Conservation (phyloP, 1,140 invertebrate species). For the Neomicropteryx cornuta region DNA sequence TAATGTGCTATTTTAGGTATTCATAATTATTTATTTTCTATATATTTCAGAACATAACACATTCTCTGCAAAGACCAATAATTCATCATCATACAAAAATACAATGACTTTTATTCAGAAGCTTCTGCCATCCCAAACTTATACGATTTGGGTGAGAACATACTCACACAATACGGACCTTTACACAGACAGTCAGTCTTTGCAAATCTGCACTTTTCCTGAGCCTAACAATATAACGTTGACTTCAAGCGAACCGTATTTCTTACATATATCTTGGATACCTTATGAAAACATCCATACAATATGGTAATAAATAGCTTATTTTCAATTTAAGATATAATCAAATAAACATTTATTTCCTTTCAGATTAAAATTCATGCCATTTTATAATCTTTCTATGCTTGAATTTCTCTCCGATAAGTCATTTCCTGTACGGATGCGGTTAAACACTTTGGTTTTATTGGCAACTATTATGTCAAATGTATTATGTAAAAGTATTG, state of each 20-base stretch:
- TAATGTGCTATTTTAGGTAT: too few relatives aligned
- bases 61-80: slow-evolving; percentile 29
- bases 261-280: slow-evolving; percentile 52
- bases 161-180: slow-evolving; percentile 56
- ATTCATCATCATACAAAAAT: slow-evolving; percentile 17
- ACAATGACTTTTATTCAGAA: neutral
- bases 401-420: too few relatives aligned
- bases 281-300: slow-evolving; percentile 27
- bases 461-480: too few relatives aligned
- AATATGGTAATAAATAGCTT: slow-evolving; percentile 15
- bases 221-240: slow-evolving; percentile 52
- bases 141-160: slow-evolving; percentile 56
- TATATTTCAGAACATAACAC: slow-evolving; percentile 27
- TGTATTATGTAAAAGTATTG: too few relatives aligned
- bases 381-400: too few relatives aligned
- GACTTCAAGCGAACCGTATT: slow-evolving; percentile 39
- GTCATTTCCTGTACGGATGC: too few relatives aligned
- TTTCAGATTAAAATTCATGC: too few relatives aligned
- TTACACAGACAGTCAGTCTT: slow-evolving; percentile 48
- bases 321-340: too few relatives aligned
- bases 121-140: slow-evolving; percentile 44
- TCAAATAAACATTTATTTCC: too few relatives aligned
- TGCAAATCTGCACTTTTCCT: slow-evolving; percentile 54
- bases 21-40: too few relatives aligned
- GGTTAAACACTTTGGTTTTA: too few relatives aligned